Evolutionary conservation across 2,797 vertebrate species (phyloP).

Genomic region (Anguilla megastoma): DNA sequence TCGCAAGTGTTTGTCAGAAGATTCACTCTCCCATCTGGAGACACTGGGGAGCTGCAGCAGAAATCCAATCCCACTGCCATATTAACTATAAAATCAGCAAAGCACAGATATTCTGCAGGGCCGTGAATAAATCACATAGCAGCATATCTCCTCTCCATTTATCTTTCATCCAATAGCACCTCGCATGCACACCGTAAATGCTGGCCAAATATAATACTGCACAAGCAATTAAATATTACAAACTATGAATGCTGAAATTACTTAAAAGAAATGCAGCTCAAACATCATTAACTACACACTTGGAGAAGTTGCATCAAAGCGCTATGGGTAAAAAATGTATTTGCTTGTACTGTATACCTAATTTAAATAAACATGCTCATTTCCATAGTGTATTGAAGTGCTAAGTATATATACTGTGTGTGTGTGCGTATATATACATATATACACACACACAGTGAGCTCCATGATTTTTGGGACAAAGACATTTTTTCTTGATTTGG

Average conservation of each 20-base stretch:
- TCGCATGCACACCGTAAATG: background rate
- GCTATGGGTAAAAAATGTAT: background rate
- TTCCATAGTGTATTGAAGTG: background rate
- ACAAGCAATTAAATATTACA: background rate
- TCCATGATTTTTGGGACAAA: too few species aligned
- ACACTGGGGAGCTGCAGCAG: background rate
- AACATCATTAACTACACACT: background rate
- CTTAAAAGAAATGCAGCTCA: background rate
- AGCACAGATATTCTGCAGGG: background rate
- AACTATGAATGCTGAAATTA: background rate
- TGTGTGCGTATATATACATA: too few species aligned
- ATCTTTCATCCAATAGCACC: background rate
- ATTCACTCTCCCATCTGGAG: background rate
- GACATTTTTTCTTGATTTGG: too few species aligned
- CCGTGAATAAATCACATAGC: background rate
- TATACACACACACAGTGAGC: too few species aligned
- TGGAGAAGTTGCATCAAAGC: background rate
- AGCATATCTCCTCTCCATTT: background rate
- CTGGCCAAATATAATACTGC: background rate
- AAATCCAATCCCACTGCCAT: background rate
- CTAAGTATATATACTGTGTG: too few species aligned
- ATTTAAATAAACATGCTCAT: background rate
- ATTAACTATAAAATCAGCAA: conserved; percentile 2
- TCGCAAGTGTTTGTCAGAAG: background rate
- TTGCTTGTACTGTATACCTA: too few species aligned